These are phyloP conservation scores for Brachyrhaphis roseni DNA, from an alignment of 2,797 vertebrate genomes.

Conservation along the genomic window DNA sequence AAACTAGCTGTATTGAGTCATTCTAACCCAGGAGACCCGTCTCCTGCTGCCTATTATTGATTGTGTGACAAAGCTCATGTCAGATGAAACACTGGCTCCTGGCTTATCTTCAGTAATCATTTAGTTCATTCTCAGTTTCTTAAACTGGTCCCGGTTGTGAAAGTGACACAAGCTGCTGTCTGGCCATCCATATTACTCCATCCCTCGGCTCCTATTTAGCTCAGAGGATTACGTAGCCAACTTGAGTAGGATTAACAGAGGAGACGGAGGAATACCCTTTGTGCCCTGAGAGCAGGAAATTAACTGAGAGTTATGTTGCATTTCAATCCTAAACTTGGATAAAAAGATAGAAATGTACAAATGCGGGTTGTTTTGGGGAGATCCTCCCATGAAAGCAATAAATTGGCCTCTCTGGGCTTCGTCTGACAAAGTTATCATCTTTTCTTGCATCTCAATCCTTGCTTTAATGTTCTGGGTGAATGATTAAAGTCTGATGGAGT, in stretches of 20 bases:
- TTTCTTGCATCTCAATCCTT: conserved; percentile 17
- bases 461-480: conserved; percentile 19
- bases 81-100: background rate
- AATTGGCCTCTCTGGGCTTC: conserved; percentile 21
- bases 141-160: conserved; percentile 34
- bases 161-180: conserved; percentile 62
- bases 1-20: background rate
- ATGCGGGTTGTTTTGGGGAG: background rate
- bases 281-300: conserved; percentile 53
- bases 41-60: conserved; percentile 8
- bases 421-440: conserved; percentile 23
- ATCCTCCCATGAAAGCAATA: background rate
- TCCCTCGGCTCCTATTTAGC: conserved; percentile 60
- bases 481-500: conserved; percentile 6
- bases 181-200: conserved; percentile 41
- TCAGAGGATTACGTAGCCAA: conserved; percentile 70
- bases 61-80: conserved; percentile 11
- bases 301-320: conserved; percentile 25
- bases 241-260: conserved; percentile 69
- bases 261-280: conserved; percentile 64
- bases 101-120: conserved; percentile 31
- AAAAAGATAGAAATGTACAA: conserved; percentile 19
- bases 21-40: conserved; percentile 3
- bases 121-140: conserved; percentile 45
- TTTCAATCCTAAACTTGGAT: conserved; percentile 2